These are phyloP conservation scores for Falcunculus frontatus DNA, from an alignment of 2,113 vertebrate genomes.

Conservation along the genomic window DNA sequence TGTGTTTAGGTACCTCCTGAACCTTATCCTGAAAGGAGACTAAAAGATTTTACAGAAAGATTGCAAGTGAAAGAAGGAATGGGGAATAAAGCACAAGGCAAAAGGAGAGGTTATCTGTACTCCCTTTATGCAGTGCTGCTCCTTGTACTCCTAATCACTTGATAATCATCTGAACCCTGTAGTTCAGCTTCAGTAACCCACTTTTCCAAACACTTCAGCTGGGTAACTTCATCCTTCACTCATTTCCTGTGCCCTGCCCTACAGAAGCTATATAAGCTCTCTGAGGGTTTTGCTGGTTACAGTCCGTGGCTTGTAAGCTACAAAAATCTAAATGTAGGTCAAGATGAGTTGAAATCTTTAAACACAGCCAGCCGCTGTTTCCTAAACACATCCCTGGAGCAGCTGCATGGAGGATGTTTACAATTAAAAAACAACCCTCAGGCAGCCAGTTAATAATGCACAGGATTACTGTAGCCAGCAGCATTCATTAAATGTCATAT, in stretches of 20 bases:
- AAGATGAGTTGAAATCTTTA: slow-evolving; percentile 37
- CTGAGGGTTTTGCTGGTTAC: slow-evolving; percentile 5
- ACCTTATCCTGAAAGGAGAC: not conserved
- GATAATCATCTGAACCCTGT: slow-evolving; percentile 50
- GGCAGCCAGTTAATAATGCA: not conserved
- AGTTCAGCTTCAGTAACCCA: slow-evolving; percentile 25
- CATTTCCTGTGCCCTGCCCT: slow-evolving; percentile 8
- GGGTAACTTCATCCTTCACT: slow-evolving; percentile 49
- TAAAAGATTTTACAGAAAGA: not conserved
- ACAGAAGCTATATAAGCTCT: slow-evolving; percentile 46
- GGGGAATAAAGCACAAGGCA: not conserved
- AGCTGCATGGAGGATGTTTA: slow-evolving; percentile 48
- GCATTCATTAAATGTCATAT: not conserved
- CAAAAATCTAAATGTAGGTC: slow-evolving; percentile 30
- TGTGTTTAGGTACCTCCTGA: not conserved
- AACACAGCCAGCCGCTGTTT: slow-evolving; percentile 8
- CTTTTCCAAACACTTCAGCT: slow-evolving; percentile 30
- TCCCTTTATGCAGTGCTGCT: not conserved
- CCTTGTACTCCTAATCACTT: slow-evolving; percentile 19
- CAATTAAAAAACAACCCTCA: not conserved
- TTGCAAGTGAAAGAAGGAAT: not conserved
- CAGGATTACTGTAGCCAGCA: not conserved
- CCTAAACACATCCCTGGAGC: slow-evolving; percentile 13
- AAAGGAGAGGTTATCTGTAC: not conserved
- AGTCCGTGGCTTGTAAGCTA: not conserved